Percentiles rank a stretch among this genome's conserved stretches.
Conservation (phyloP, 2,113 vertebrate genomes). For the Xiphias gladius region DNA sequence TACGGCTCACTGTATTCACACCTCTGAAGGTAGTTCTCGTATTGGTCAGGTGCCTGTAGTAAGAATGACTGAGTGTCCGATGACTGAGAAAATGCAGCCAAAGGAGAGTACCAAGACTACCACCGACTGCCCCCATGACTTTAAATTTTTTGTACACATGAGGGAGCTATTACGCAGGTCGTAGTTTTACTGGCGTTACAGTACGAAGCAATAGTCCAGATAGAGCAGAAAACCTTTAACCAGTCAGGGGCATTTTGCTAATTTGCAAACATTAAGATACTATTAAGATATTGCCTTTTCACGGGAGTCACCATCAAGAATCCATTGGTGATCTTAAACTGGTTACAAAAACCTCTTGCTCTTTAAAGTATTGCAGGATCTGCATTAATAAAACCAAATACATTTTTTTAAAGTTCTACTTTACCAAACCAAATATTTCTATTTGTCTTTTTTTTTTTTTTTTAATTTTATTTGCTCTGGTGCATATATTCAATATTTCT, state of each 20-base stretch:
- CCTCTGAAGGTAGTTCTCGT: neutral
- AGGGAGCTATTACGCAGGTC: slow-evolving; percentile 43
- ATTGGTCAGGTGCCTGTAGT: neutral
- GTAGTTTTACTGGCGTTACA: neutral
- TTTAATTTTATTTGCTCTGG: neutral
- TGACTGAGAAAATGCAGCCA: too few relatives aligned
- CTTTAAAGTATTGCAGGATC: neutral
- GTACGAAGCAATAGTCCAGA: neutral
- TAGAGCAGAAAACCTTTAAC: neutral
- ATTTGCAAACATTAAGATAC: neutral
- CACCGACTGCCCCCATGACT: neutral
- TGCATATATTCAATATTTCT: neutral
- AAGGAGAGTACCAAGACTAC: too few relatives aligned
- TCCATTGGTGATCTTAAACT: neutral
- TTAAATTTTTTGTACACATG: slow-evolving; percentile 53
- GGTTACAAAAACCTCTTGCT: neutral
- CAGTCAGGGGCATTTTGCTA: neutral
- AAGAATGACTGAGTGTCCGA: too few relatives aligned
- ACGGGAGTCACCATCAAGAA: neutral
- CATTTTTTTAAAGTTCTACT: neutral
- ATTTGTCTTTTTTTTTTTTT: neutral
- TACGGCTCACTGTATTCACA: neutral
- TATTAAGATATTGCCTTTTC: neutral
- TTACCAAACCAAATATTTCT: neutral
- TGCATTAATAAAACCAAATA: neutral